Conservation (phyloP, 2,888 invertebrate species). For the Thereva unica region DNA sequence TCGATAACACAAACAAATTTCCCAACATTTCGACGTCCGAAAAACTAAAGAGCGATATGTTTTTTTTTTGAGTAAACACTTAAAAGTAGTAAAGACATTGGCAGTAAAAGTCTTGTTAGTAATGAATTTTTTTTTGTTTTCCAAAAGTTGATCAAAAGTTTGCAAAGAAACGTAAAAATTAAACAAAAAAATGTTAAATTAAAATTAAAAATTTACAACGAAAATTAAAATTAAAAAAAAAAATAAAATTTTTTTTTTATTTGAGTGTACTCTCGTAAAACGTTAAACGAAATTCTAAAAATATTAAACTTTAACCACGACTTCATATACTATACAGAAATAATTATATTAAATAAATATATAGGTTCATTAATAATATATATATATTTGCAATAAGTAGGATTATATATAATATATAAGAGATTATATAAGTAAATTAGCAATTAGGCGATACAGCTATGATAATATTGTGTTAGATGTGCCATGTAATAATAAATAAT, state of each 20-base stretch:
- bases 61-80: no score
- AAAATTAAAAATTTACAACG: conserved; percentile 27
- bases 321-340: conserved; percentile 55
- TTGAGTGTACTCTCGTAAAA: conserved; percentile 41
- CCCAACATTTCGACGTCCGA: no score
- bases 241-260: conserved; percentile 29
- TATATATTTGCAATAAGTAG: conserved; percentile 6
- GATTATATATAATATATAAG: conserved; percentile 20
- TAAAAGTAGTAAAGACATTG: no score
- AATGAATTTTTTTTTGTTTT: background rate
- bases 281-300: no score
- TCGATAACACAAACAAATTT: no score
- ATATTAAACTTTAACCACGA: conserved; percentile 48
- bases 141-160: conserved; percentile 33
- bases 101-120: background rate
- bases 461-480: conserved; percentile 22
- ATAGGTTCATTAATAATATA: conserved; percentile 30
- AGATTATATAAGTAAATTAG: conserved; percentile 25
- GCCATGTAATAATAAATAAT: conserved; percentile 12
- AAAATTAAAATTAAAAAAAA: conserved; percentile 16
- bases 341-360: conserved; percentile 9
- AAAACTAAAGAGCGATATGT: no score
- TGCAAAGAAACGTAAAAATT: conserved; percentile 20
- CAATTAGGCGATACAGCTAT: conserved; percentile 31
- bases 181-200: conserved; percentile 1